These are phyloP conservation scores for Malurus splendens DNA, from an alignment of 2,797 vertebrate genomes.

Conservation along the genomic window DNA sequence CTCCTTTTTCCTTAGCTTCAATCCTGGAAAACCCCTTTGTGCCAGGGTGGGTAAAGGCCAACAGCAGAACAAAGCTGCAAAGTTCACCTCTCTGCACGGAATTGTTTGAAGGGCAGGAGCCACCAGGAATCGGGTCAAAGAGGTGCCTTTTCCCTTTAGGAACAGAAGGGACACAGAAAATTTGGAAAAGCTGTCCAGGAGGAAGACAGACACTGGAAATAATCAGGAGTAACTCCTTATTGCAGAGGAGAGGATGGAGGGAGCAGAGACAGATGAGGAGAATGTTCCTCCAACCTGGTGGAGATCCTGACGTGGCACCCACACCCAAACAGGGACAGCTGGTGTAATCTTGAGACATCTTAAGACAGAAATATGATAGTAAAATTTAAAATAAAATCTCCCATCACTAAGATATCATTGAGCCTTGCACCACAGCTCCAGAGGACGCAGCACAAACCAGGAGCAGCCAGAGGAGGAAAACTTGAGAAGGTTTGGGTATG, in stretches of 20 bases:
- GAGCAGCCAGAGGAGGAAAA: neutral
- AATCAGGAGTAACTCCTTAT: neutral
- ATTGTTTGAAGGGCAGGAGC: neutral
- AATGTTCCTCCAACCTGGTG: neutral
- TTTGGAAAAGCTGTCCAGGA: neutral
- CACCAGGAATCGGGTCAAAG: neutral
- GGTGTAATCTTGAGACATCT: neutral
- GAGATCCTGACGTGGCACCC: neutral
- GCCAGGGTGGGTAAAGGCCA: neutral
- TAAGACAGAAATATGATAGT: neutral
- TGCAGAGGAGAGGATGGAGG: neutral
- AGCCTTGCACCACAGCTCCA: neutral
- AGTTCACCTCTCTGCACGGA: neutral
- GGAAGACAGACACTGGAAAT: neutral
- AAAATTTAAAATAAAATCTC: neutral
- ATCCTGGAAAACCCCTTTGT: neutral
- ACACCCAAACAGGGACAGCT: neutral
- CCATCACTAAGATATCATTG: rapidly evolving
- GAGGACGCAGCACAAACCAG: neutral
- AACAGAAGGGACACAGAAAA: neutral
- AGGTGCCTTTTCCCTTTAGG: neutral
- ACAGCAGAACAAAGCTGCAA: neutral
- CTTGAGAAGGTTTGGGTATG: neutral
- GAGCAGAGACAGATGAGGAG: neutral
- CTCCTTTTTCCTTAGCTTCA: neutral